phyloP scores from a whole-genome alignment of 2,888 invertebrate species.

The Gymnocheta viridis region DNA sequence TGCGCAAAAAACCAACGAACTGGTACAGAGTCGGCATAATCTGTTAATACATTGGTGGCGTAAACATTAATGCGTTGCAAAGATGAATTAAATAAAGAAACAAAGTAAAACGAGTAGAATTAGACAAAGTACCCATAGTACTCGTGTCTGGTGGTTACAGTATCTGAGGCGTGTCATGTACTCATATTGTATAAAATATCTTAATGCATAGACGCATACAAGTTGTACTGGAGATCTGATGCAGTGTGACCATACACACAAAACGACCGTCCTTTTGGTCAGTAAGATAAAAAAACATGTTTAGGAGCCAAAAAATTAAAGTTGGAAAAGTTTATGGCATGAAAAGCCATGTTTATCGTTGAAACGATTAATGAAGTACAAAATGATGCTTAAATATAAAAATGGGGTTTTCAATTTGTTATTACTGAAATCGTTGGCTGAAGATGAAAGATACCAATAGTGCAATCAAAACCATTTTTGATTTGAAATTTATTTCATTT shows the following conservation, averaged over 20 bases:
- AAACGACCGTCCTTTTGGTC: neutral
- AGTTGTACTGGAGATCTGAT: slow-evolving; percentile 13
- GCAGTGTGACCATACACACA: neutral
- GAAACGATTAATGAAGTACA: slow-evolving; percentile 62
- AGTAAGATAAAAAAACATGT: slow-evolving; percentile 17
- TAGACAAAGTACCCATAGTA: slow-evolving; percentile 18
- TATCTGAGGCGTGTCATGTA: slow-evolving; percentile 67
- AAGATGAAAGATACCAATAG: neutral
- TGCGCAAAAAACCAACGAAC: neutral
- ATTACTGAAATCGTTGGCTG: neutral
- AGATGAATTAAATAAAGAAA: neutral
- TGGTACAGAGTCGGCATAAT: slow-evolving; percentile 1
- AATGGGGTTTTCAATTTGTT: neutral
- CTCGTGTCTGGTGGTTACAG: slow-evolving; percentile 36
- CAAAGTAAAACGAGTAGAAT: slow-evolving; percentile 7
- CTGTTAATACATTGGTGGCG: slow-evolving; percentile 51
- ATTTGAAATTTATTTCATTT: too few relatives aligned
- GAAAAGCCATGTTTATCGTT: slow-evolving; percentile 48
- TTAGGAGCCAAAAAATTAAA: slow-evolving; percentile 22
- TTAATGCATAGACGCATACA: slow-evolving; percentile 49
- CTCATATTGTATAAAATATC: slow-evolving; percentile 64
- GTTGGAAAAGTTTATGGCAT: slow-evolving; percentile 34
- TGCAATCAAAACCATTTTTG: slow-evolving; percentile 10
- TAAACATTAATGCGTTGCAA: slow-evolving; percentile 28
- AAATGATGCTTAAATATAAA: slow-evolving; percentile 58